Percentiles rank a stretch among this genome's conserved stretches.
These are phyloP conservation scores for Calosoma granatense DNA, from an alignment of 1,140 invertebrate species.

Conservation along the genomic window DNA sequence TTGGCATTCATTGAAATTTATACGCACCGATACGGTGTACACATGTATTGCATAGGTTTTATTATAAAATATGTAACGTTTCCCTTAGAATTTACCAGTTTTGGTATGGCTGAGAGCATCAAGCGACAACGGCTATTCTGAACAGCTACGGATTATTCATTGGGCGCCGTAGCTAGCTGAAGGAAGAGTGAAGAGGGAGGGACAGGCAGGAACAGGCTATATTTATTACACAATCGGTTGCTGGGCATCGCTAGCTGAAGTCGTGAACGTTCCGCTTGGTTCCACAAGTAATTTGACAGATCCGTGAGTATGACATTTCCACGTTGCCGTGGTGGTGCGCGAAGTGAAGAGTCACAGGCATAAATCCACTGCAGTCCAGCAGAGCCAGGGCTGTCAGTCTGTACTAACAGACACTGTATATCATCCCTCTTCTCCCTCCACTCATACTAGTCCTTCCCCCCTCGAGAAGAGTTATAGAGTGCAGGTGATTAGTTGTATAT, in stretches of 20 bases:
- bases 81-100: not conserved
- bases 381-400: too few species aligned
- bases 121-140: not conserved
- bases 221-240: not conserved
- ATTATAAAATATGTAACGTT: not conserved
- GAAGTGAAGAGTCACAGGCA: too few species aligned
- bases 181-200: not conserved
- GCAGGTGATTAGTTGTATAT: too few species aligned
- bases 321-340: too few species aligned
- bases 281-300: too few species aligned
- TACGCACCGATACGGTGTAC: not conserved
- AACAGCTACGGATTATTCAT: not conserved
- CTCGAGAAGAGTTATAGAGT: too few species aligned
- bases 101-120: not conserved
- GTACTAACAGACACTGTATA: too few species aligned
- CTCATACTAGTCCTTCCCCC: too few species aligned
- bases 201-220: too few species aligned
- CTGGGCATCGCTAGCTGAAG: not conserved
- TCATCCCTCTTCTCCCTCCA: too few species aligned
- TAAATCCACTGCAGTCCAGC: too few species aligned
- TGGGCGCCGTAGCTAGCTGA: not conserved
- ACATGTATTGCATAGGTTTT: not conserved
- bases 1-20: slow-evolving; percentile 4
- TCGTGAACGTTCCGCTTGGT: too few species aligned
- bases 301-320: not conserved